Evolutionary conservation across 2,113 vertebrate genomes (phyloP).

Genomic region (Gymnarchus niloticus): DNA sequence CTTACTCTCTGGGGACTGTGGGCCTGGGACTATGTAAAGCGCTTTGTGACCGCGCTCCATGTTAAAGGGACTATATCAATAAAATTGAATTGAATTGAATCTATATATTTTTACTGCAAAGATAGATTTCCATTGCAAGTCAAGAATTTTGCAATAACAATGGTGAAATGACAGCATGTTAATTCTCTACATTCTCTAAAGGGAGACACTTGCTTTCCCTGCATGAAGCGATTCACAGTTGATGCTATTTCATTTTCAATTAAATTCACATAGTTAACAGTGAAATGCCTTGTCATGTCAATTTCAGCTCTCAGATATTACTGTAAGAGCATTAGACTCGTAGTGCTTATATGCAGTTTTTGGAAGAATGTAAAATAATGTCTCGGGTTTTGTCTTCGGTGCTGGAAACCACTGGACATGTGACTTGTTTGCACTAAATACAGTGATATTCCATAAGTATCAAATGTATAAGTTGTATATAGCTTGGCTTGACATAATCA

Average conservation of each 20-base stretch:
- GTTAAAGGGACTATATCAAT: too few species aligned
- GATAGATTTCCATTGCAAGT: not conserved
- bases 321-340: not conserved
- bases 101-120: not conserved
- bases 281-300: not conserved
- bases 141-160: not conserved
- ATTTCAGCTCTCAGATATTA: not conserved
- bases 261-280: not conserved
- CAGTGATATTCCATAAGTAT: not conserved
- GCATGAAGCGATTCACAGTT: not conserved
- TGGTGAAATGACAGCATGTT: not conserved
- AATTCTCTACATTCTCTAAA: not conserved
- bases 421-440: not conserved
- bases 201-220: not conserved
- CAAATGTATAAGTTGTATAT: not conserved
- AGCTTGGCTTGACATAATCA: not conserved
- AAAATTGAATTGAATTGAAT: too few species aligned
- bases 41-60: too few species aligned
- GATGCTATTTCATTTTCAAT: not conserved
- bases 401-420: not conserved
- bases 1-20: too few species aligned
- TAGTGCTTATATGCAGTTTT: not conserved
- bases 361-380: not conserved
- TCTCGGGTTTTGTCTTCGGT: not conserved
- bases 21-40: too few species aligned